These are phyloP conservation scores for Rhineura floridana DNA, from an alignment of 2,113 vertebrate genomes.

Conservation along the genomic window DNA sequence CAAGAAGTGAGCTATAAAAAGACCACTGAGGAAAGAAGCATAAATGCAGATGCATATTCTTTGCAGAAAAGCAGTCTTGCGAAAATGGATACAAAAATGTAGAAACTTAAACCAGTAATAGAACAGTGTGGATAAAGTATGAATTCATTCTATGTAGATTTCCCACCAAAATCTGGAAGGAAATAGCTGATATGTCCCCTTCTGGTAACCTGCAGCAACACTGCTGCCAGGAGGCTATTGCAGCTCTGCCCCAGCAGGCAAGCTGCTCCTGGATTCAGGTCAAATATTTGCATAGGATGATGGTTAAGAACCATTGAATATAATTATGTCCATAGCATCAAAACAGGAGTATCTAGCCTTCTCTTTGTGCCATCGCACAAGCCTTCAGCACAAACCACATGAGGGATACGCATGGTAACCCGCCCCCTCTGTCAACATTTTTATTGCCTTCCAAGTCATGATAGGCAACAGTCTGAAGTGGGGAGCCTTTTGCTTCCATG, in stretches of 20 bases:
- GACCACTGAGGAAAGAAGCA: background rate
- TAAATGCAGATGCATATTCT: background rate
- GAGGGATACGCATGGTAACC: too few species aligned
- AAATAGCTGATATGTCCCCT: background rate
- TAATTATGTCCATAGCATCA: background rate
- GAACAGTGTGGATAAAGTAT: background rate
- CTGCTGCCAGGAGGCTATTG: too few species aligned
- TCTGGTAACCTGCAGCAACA: too few species aligned
- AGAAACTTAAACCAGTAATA: background rate
- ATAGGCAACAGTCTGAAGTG: too few species aligned
- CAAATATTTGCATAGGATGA: background rate
- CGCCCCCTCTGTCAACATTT: too few species aligned
- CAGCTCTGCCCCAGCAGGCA: too few species aligned
- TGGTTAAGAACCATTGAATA: background rate
- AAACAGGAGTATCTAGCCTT: background rate
- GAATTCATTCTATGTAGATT: background rate
- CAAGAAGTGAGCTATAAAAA: background rate
- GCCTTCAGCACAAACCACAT: background rate
- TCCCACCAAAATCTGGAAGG: background rate
- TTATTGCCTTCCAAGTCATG: too few species aligned
- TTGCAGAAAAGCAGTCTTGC: background rate
- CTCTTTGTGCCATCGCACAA: background rate
- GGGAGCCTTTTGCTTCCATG: too few species aligned
- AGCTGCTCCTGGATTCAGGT: background rate
- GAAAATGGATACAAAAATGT: background rate